Evolutionary conservation across 2,888 invertebrate species (phyloP).

Genomic region (Meandrusa payeni): DNA sequence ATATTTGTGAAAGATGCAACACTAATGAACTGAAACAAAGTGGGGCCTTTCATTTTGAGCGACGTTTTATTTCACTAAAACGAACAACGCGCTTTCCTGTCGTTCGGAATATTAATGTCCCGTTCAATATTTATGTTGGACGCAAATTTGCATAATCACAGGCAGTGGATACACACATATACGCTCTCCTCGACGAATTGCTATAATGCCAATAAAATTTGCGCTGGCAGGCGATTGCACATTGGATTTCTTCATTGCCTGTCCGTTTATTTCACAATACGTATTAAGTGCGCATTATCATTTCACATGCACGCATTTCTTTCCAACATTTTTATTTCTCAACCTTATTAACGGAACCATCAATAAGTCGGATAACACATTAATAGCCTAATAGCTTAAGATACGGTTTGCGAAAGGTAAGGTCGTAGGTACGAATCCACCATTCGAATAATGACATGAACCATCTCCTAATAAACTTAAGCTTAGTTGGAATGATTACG

Average conservation of each 20-base stretch:
- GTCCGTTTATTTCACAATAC: slow-evolving; percentile 19
- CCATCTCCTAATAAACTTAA: too few species aligned
- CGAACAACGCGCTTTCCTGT: slow-evolving; percentile 74
- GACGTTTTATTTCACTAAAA: slow-evolving; percentile 52
- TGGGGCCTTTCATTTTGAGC: slow-evolving; percentile 38
- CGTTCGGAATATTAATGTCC: slow-evolving; percentile 76
- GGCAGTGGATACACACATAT: slow-evolving; percentile 57
- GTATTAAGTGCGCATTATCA: slow-evolving; percentile 17
- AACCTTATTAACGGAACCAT: too few species aligned
- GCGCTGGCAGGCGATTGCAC: slow-evolving; percentile 37
- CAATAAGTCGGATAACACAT: too few species aligned
- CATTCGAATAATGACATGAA: too few species aligned
- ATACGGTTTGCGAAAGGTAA: too few species aligned
- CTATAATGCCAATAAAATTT: slow-evolving; percentile 71
- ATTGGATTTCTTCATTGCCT: slow-evolving; percentile 21
- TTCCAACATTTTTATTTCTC: too few species aligned
- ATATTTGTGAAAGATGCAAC: slow-evolving; percentile 27
- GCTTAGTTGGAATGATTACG: too few species aligned
- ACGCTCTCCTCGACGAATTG: slow-evolving; percentile 48
- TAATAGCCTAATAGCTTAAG: too few species aligned
- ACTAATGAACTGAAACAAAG: slow-evolving; percentile 35
- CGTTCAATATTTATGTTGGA: slow-evolving; percentile 79
- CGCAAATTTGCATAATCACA: slow-evolving; percentile 79
- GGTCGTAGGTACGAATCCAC: too few species aligned
- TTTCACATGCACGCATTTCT: slow-evolving; percentile 6